Percentiles rank a stretch among this genome's conserved stretches.
These are phyloP conservation scores for Drosophila murphyi DNA, from an alignment of 1,140 invertebrate genomes.

Conservation along the genomic window DNA sequence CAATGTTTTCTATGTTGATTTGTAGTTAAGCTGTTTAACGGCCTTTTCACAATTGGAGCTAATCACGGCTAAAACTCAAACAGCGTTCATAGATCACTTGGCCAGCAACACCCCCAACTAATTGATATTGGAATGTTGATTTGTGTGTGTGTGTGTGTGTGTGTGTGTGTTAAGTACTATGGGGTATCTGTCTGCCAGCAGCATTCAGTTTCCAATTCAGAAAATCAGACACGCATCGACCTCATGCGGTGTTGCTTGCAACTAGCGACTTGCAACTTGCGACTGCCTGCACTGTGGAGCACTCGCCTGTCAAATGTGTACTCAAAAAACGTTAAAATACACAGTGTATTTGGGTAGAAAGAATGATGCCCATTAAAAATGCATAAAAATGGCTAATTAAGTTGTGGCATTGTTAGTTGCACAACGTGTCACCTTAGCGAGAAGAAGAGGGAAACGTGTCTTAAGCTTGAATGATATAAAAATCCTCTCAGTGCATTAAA, in stretches of 20 bases:
- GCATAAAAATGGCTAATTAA: too few species aligned
- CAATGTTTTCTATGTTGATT: too few species aligned
- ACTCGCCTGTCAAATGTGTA: not conserved
- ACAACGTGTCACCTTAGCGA: too few species aligned
- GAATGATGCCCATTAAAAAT: too few species aligned
- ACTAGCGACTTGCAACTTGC: not conserved
- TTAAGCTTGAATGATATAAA: too few species aligned
- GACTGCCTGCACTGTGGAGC: constrained; percentile 6
- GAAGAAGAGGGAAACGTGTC: too few species aligned
- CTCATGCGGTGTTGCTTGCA: constrained; percentile 36
- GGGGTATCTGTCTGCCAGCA: constrained; percentile 1
- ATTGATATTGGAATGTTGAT: constrained; percentile 19
- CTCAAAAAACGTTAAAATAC: not conserved
- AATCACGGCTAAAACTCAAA: constrained; percentile 55
- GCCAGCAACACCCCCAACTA: not conserved
- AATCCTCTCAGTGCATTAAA: too few species aligned
- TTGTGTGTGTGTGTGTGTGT: constrained; percentile 8
- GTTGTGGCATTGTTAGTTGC: too few species aligned
- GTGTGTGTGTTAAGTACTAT: not conserved
- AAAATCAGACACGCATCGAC: constrained; percentile 12
- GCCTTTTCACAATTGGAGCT: constrained; percentile 44
- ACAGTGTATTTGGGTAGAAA: too few species aligned
- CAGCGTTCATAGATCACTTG: constrained; percentile 30
- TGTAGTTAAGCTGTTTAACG: not conserved
- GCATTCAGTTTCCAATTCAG: constrained; percentile 12